Evolutionary conservation across 2,113 vertebrate genomes (phyloP).

Genomic region (Paradoxurus hermaphroditus): DNA sequence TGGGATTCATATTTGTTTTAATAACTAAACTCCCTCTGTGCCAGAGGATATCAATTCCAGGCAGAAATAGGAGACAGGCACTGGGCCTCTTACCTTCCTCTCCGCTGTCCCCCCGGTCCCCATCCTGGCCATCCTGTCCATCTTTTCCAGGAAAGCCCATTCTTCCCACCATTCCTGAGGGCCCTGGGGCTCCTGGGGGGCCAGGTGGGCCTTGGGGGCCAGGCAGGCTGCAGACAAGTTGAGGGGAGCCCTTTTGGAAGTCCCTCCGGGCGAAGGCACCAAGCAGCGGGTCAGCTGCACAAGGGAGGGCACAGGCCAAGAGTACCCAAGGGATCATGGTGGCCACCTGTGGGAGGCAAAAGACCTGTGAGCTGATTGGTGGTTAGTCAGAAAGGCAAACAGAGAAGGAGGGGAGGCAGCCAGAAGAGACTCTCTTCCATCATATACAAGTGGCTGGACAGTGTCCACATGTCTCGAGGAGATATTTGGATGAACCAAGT

Average conservation of each 20-base stretch:
- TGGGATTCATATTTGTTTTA: not conserved
- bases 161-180: constrained; percentile 87
- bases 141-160: constrained; percentile 94
- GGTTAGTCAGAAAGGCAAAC: not conserved
- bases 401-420: not conserved
- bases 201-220: constrained; percentile 91
- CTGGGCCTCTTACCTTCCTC: constrained; percentile 84
- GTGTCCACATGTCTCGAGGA: not conserved
- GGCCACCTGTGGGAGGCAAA: constrained; percentile 76
- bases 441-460: not conserved
- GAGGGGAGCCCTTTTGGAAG: constrained; percentile 85
- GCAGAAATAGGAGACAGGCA: not conserved
- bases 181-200: constrained; percentile 86
- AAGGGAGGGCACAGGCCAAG: constrained; percentile 85
- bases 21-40: not conserved
- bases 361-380: not conserved
- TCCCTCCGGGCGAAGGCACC: constrained; percentile 79
- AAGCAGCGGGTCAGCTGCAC: constrained; percentile 84
- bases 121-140: constrained; percentile 91
- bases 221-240: constrained; percentile 91
- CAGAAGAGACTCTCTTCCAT: not conserved
- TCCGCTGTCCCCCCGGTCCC: constrained; percentile 88
- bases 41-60: not conserved
- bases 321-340: constrained; percentile 87
- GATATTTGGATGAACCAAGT: not conserved